Conservation (phyloP, 1,140 invertebrate species). For the Papilio polyxenes region DNA sequence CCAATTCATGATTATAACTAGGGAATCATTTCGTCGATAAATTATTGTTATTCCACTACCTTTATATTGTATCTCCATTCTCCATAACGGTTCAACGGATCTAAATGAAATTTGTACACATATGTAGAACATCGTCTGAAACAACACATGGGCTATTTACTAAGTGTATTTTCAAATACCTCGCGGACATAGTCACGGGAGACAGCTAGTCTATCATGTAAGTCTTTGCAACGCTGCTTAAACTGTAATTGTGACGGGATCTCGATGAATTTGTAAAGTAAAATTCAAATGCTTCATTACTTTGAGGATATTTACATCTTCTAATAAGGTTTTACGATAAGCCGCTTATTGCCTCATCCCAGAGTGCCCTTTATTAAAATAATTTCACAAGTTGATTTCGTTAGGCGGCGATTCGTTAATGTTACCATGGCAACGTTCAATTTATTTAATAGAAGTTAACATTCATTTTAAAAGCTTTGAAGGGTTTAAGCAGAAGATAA, state of each 20-base stretch:
- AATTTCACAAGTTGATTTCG: conserved; percentile 22
- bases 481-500: background rate
- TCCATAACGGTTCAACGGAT: no score
- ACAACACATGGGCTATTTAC: no score
- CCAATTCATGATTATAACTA: background rate
- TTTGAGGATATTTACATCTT: background rate
- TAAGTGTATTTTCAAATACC: no score
- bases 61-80: no score
- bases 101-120: no score
- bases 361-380: conserved; percentile 25
- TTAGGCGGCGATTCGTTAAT: conserved; percentile 14
- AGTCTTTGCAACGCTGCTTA: background rate
- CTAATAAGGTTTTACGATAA: conserved; percentile 15
- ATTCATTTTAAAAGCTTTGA: conserved; percentile 2
- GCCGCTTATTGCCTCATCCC: conserved; percentile 18
- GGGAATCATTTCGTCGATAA: background rate
- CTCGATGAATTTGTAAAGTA: background rate
- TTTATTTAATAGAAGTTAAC: conserved; percentile 4
- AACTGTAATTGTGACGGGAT: background rate
- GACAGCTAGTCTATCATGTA: no score
- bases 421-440: background rate
- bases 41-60: background rate
- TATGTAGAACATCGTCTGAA: no score
- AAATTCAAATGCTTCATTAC: background rate
- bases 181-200: no score